Evolutionary conservation across 2,113 vertebrate genomes (phyloP).

Genomic region (Chrysochloris asiatica): DNA sequence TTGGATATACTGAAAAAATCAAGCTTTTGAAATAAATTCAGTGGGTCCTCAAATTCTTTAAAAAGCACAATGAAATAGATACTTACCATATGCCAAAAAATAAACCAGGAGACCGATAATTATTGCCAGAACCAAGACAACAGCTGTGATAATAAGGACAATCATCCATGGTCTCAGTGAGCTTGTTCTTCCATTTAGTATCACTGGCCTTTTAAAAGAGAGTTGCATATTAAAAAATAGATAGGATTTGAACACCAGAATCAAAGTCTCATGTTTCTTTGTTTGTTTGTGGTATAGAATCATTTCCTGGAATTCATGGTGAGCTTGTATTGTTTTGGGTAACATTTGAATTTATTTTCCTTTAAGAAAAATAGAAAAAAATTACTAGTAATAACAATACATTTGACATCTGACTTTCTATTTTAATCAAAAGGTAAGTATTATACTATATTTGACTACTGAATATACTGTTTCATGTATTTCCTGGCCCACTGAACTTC

Average conservation of each 20-base stretch:
- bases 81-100: conserved; percentile 82
- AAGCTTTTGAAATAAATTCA: conserved; percentile 20
- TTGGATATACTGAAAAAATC: neutral
- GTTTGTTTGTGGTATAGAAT: neutral
- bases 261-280: neutral
- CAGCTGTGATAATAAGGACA: conserved; percentile 49
- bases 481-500: neutral
- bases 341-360: conserved; percentile 28
- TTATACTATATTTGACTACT: neutral
- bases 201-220: conserved; percentile 63
- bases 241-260: neutral
- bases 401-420: neutral
- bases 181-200: conserved; percentile 52
- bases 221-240: conserved; percentile 32
- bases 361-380: neutral
- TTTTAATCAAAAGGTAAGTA: conserved; percentile 4
- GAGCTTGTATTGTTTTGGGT: neutral
- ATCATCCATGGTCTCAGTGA: conserved; percentile 80
- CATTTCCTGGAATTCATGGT: conserved; percentile 2
- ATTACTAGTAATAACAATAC: neutral
- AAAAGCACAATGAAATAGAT: neutral
- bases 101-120: conserved; percentile 78
- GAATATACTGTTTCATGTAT: neutral
- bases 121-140: conserved; percentile 73
- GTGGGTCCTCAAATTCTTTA: neutral